Evolutionary conservation across 2,888 invertebrate species (phyloP).

Genomic region (Drymonia ruficornis): DNA sequence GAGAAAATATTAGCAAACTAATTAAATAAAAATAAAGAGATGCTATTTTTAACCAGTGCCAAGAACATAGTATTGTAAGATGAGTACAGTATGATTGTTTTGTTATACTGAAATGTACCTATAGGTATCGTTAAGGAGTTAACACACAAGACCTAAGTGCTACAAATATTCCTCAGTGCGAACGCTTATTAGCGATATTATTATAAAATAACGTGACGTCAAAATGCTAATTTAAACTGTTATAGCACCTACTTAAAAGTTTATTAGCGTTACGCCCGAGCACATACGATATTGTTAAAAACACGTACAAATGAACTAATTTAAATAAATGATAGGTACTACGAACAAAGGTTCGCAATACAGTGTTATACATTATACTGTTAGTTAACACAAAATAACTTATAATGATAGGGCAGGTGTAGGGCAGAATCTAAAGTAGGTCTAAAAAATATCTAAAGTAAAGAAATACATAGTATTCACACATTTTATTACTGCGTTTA

Average conservation of each 20-base stretch:
- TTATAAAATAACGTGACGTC: slow-evolving; percentile 18
- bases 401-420: neutral
- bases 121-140: neutral
- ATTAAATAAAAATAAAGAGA: no score
- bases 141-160: neutral
- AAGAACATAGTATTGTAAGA: no score
- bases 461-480: no score
- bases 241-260: slow-evolving; percentile 34
- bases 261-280: slow-evolving; percentile 32
- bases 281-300: slow-evolving; percentile 27
- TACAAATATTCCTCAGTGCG: neutral
- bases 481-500: no score
- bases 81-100: no score
- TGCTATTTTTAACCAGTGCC: no score
- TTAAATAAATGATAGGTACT: slow-evolving; percentile 42
- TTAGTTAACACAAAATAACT: neutral
- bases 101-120: no score
- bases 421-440: neutral
- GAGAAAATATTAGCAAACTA: no score
- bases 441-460: no score
- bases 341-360: slow-evolving; percentile 28
- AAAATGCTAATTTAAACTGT: slow-evolving; percentile 34
- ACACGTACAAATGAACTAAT: slow-evolving; percentile 34
- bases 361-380: slow-evolving; percentile 7
- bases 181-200: slow-evolving; percentile 2